Conservation (phyloP, 2,888 invertebrate genomes). For the Steinernema scapterisci region DNA sequence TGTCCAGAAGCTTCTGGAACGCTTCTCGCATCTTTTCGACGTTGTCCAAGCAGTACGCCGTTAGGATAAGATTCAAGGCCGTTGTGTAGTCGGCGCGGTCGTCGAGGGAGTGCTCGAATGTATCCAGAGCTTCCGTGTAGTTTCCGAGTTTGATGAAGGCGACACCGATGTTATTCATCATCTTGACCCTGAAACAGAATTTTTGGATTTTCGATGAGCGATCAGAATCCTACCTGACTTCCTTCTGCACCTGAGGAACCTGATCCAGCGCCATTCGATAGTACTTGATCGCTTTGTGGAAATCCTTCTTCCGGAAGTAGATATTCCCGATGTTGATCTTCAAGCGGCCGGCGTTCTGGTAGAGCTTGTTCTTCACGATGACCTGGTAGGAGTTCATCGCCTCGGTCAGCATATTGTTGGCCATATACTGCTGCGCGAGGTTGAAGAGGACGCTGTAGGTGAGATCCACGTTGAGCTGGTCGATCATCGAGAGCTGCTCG, state of each 20-base stretch:
- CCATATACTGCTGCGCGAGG: conserved; percentile 83
- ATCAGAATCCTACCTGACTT: conserved; percentile 75
- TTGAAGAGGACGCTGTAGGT: conserved; percentile 95
- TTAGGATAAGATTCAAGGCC: conserved; percentile 82
- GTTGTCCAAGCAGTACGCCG: conserved; percentile 70
- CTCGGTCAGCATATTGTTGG: conserved; percentile 92
- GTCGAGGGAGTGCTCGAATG: conserved; percentile 96
- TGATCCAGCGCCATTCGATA: conserved; percentile 98
- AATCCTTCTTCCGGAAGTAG: conserved; percentile 87
- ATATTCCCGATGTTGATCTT: conserved; percentile 95
- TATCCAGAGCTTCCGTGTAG: conserved; percentile 91
- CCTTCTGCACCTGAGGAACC: conserved; percentile 85
- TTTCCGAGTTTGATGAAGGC: conserved; percentile 93
- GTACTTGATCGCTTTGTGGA: conserved; percentile 87
- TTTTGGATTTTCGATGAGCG: too few relatives aligned
- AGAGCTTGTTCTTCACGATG: conserved; percentile 86
- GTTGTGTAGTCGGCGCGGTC: conserved; percentile 84
- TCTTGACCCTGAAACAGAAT: conserved; percentile 74
- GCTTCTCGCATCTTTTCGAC: conserved; percentile 88
- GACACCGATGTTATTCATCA: conserved; percentile 96
- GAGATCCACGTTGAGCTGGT: conserved; percentile 89
- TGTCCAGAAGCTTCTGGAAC: conserved; percentile 85
- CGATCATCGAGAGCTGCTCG: conserved; percentile 84
- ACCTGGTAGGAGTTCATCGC: conserved; percentile 93
- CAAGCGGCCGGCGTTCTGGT: conserved; percentile 79